Evolutionary conservation across 2,797 vertebrate species (phyloP), one percentile per base, ranked within the genome.

Genomic region (Sebastes hubbsi): DNA sequence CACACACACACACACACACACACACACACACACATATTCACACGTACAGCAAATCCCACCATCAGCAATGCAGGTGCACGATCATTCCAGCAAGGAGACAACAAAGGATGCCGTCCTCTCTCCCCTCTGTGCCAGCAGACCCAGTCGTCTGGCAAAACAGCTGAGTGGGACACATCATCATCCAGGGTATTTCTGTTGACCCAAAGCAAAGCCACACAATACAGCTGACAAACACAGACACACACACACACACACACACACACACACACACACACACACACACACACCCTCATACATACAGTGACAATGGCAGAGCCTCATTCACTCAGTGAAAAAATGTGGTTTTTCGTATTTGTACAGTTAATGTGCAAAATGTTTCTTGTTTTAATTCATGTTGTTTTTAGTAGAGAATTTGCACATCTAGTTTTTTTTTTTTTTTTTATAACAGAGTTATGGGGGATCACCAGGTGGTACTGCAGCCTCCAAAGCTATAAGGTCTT

Each of bases 141-240:
- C 78, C 89, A 91, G 78, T 91, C 85, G 86, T 85, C 91, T 94
- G 92, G 91, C 88, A 94, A 94, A 94, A 95, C 79, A 95, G 93
- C 94, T 94, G 93, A 95, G 88, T 88, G 88, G 70, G 86, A 86
- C 89, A 90, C 87, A 92, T 87, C 91, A 89, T 75, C 91, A 89
- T 75, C 81, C 85, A 75, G 78, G 74, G 78, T 82, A 82, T 87
- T 77, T 87, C 83, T 91, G 86, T 89, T 90, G 89, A 87, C 74
- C 82, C 58, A 72, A 75, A 86, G 81, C 69, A 49, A 52, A 81
- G 80, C 72, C 54, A 66, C 82, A 89, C 85, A 88, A 81, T 82
- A 84, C 65, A 72, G 58, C 73, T 81, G 27, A 80, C 72, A 63
- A 42, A 75, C 72, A 49, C 32, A 49, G 63, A 69, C 72, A 18